Conservation (phyloP, 2,888 invertebrate genomes). For the Chymomyza fuscimana region DNA sequence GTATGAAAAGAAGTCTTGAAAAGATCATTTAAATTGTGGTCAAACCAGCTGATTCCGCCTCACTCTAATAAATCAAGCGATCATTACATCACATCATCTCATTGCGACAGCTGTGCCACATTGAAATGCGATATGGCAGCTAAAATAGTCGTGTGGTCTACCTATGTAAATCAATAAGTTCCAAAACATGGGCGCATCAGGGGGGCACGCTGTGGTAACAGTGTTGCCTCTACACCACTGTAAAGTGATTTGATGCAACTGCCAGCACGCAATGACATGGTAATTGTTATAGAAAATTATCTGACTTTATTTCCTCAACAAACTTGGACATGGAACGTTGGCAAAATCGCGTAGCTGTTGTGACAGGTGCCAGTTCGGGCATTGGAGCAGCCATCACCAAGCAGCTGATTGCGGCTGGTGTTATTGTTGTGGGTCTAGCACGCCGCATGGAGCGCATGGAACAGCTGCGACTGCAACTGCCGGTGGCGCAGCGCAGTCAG, state of each 20-base stretch:
- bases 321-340: conserved; percentile 81
- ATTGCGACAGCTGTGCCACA: too few species aligned
- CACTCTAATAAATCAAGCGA: neutral
- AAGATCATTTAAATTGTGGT: neutral
- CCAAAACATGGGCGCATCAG: too few species aligned
- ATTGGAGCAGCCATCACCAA: conserved; percentile 81
- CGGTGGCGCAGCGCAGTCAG: conserved; percentile 29
- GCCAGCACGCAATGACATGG: neutral
- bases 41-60: neutral
- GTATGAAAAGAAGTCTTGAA: neutral
- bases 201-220: too few species aligned
- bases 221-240: neutral
- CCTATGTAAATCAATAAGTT: too few species aligned
- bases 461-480: conserved; percentile 46
- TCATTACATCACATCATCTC: neutral
- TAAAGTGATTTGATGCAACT: conserved; percentile 7
- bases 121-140: neutral
- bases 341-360: conserved; percentile 82
- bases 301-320: conserved; percentile 26
- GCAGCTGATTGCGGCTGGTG: conserved; percentile 80
- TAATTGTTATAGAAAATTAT: neutral
- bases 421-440: conserved; percentile 82
- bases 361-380: conserved; percentile 84
- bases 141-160: neutral
- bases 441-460: conserved; percentile 78